Evolutionary conservation across 2,113 vertebrate genomes (phyloP).

Genomic region (Ramphastos sulfuratus): DNA sequence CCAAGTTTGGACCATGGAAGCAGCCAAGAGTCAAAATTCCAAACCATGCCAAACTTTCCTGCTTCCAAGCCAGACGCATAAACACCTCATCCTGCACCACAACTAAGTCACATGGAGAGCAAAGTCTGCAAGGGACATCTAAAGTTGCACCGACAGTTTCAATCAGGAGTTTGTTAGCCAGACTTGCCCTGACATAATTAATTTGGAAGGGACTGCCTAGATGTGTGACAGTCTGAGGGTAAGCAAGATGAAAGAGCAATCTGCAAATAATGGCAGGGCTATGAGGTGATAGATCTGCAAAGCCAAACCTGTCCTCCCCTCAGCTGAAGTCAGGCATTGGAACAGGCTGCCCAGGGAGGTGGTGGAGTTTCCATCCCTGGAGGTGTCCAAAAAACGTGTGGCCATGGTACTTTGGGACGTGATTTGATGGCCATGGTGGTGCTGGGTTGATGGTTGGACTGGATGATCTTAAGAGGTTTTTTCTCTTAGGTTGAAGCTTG

Average conservation of each 20-base stretch:
- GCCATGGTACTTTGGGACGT: too few relatives aligned
- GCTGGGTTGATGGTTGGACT: too few relatives aligned
- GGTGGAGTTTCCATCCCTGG: too few relatives aligned
- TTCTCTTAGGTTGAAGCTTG: too few relatives aligned
- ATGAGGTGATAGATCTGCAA: neutral
- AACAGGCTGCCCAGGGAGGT: too few relatives aligned
- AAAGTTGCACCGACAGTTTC: neutral
- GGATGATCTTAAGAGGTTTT: too few relatives aligned
- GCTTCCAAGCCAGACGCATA: neutral
- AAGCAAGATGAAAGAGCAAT: neutral
- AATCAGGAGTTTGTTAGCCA: neutral
- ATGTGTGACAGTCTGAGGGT: neutral
- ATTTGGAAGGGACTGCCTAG: neutral
- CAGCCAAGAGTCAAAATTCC: neutral
- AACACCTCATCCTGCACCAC: neutral
- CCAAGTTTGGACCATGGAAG: neutral
- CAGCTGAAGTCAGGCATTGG: neutral
- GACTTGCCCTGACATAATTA: neutral
- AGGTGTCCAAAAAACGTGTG: too few relatives aligned
- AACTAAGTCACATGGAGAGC: neutral
- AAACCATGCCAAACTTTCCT: rapidly evolving
- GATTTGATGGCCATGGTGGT: too few relatives aligned
- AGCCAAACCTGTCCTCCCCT: neutral
- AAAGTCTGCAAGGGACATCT: neutral
- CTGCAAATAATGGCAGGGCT: neutral